Base-by-base conservation (phyloP, 2,888 invertebrate species). In the Pseudococcus viburni region DNA sequence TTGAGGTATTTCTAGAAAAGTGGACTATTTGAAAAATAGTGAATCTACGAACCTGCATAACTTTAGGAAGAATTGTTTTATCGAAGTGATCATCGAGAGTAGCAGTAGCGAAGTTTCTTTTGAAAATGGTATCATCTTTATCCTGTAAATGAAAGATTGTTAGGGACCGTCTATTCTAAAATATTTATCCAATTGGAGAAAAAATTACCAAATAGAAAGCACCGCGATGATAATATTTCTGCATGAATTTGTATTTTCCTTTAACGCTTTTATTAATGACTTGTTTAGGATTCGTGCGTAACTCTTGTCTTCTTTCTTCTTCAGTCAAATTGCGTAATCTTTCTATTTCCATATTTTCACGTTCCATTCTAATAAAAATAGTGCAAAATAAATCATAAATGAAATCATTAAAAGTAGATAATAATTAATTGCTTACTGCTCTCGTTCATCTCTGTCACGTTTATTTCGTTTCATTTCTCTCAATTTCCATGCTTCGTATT, bases 41-140 rank as follows among this genome's bases (percentile, higher is more conserved):
- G 15, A 85, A 39, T 26, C 68, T 11, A 90, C 91, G 89, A 90
- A 94, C 94, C 94, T 99, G 99, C 99, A 99, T 99, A 90, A 99
- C 99, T 93, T 99, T 99, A 0, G 99, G 99, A 89, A 99, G 92
- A 90, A 99, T 96, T 46, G 99, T 98, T 93, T 99, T 99, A 92
- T 99, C 98, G 92, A 99, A 99, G 92, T 99, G 98, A 94, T 99
- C 99, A 91, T 99, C 99, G 91, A 99, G 92, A 0, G 99, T 99
- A 0, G 99, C 96, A 89, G 96, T 96, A 0, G 98, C 97, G 92
- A 98, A 98, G 91, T 99, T 98, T 90, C 98, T 94, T 91, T 97
- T 97, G 91, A 95, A 95, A 19, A 98, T 95, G 59, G 96, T 95
- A 88, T 98, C 96, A 90, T 99, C 98, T 90, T 95, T 95, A 91